These are phyloP conservation scores for Stercorarius parasiticus DNA, from an alignment of 2,113 vertebrate species.

Conservation along the genomic window DNA sequence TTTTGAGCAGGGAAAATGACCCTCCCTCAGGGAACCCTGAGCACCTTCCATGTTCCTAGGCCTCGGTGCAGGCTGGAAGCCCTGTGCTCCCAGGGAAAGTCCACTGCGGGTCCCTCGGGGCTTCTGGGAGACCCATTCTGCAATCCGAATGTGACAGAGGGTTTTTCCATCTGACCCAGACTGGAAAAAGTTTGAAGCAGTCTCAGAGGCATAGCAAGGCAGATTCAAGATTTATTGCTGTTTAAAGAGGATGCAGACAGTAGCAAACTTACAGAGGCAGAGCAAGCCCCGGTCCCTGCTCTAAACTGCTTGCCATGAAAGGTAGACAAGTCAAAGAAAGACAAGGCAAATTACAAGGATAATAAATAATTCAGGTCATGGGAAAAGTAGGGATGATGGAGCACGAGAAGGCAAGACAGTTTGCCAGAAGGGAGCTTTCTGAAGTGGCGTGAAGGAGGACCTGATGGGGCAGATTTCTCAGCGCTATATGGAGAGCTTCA, in stretches of 20 bases:
- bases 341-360: constrained; percentile 12
- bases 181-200: background rate
- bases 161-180: background rate
- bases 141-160: background rate
- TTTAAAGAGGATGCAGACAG: background rate
- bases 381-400: background rate
- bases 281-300: background rate
- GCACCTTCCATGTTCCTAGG: background rate
- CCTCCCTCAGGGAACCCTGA: background rate
- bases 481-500: fast-evolving
- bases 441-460: background rate
- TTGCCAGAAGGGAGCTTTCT: background rate
- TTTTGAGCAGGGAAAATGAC: background rate
- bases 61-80: background rate
- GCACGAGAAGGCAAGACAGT: background rate
- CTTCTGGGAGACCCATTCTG: background rate
- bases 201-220: background rate
- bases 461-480: background rate
- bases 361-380: background rate
- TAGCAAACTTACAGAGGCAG: background rate
- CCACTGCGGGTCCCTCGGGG: fast-evolving
- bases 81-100: background rate
- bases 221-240: background rate
- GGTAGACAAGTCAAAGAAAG: background rate
- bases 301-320: background rate